Evolutionary conservation across 2,113 vertebrate species (phyloP).

Genomic region (Podarcis raffonei): DNA sequence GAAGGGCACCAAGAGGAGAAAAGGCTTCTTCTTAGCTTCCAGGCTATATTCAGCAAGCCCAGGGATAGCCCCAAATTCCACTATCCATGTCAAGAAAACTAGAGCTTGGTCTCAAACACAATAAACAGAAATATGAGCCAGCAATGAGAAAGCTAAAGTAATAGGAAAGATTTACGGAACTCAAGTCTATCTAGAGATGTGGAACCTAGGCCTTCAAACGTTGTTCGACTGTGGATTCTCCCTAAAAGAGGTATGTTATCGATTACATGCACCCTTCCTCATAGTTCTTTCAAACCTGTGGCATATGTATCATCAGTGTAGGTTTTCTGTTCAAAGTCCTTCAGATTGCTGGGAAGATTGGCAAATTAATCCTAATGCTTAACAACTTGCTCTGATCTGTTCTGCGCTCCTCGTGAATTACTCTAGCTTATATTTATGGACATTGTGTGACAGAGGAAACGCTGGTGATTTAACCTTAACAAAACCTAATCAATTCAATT

Average conservation of each 20-base stretch:
- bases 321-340: not conserved
- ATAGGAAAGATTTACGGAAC: not conserved
- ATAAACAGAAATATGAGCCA: too few relatives aligned
- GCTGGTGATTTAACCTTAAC: not conserved
- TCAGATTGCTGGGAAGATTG: not conserved
- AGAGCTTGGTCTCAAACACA: not conserved
- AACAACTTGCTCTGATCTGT: not conserved
- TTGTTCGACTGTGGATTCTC: not conserved
- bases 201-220: not conserved
- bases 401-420: not conserved
- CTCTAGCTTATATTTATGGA: too few relatives aligned
- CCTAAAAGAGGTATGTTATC: too few relatives aligned
- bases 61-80: not conserved
- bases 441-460: too few relatives aligned
- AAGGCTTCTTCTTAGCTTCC: not conserved
- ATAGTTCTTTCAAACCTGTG: not conserved
- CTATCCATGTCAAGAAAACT: not conserved
- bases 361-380: not conserved
- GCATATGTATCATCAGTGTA: not conserved
- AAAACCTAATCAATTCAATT: not conserved
- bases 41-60: not conserved
- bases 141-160: too few relatives aligned
- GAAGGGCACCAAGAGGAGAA: not conserved
- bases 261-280: not conserved
- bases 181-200: not conserved